These are phyloP conservation scores for Peromyscus eremicus DNA, from an alignment of 2,797 vertebrate species.

Conservation along the genomic window DNA sequence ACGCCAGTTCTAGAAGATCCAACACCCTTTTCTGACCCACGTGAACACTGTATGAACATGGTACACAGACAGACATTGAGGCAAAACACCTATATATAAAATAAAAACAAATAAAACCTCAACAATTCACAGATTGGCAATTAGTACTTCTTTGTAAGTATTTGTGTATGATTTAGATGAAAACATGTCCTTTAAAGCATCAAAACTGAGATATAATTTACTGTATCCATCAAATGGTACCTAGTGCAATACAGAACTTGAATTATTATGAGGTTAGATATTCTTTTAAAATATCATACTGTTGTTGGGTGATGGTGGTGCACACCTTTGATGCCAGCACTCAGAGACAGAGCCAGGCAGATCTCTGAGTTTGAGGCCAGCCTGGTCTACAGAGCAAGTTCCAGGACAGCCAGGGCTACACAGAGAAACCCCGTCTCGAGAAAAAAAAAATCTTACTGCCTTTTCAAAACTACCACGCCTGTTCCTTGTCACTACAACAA, in stretches of 20 bases:
- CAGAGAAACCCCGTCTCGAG: neutral
- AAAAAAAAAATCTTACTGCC: neutral
- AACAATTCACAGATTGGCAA: conserved; percentile 4
- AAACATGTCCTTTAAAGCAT: conserved; percentile 25
- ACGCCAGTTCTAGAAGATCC: neutral
- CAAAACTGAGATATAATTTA: conserved; percentile 43
- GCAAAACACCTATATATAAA: neutral
- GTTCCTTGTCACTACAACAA: neutral
- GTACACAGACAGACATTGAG: neutral
- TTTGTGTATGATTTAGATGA: conserved; percentile 26
- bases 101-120: neutral
- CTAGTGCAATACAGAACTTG: neutral
- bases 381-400: neutral
- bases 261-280: neutral
- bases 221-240: neutral
- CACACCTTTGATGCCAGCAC: neutral
- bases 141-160: conserved; percentile 9
- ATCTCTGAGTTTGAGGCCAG: neutral
- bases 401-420: neutral
- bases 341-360: neutral
- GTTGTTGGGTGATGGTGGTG: no score
- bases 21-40: neutral
- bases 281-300: conserved; percentile 4
- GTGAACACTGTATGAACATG: neutral
- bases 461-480: conserved; percentile 27